A percentile compares a stretch with the other conserved stretches of the same genome.
These are phyloP conservation scores for Sus cebifrons DNA, from an alignment of 2,797 vertebrate species.

Conservation along the genomic window DNA sequence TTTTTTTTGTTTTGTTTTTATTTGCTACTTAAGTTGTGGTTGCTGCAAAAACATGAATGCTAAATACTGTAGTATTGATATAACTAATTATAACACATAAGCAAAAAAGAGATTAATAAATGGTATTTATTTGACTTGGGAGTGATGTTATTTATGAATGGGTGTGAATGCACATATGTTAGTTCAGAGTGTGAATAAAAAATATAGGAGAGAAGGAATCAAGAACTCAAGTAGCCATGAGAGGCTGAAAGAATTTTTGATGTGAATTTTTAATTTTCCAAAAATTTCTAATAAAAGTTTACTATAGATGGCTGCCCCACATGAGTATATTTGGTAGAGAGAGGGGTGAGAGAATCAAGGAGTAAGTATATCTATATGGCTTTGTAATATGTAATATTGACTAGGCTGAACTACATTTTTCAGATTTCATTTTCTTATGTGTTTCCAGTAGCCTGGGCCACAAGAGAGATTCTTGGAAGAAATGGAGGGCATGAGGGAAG, in stretches of 20 bases:
- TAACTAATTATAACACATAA: neutral
- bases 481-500: neutral
- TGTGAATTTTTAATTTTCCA: neutral
- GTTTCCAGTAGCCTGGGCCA: neutral
- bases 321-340: neutral
- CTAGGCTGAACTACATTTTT: neutral
- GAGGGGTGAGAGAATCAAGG: neutral
- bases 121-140: neutral
- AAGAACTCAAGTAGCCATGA: neutral
- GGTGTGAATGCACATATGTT: neutral
- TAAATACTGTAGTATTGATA: neutral
- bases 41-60: neutral
- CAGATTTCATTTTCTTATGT: neutral
- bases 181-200: neutral
- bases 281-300: neutral
- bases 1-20: neutral
- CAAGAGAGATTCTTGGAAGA: rapidly evolving
- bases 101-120: neutral
- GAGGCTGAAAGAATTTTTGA: neutral
- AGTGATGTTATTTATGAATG: neutral
- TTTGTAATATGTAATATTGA: neutral
- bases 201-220: neutral
- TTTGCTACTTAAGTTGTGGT: neutral
- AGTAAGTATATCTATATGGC: neutral
- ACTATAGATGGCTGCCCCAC: neutral